phyloP scores from a whole-genome alignment of 2,113 vertebrate species.

The Motacilla tschutschensis region DNA sequence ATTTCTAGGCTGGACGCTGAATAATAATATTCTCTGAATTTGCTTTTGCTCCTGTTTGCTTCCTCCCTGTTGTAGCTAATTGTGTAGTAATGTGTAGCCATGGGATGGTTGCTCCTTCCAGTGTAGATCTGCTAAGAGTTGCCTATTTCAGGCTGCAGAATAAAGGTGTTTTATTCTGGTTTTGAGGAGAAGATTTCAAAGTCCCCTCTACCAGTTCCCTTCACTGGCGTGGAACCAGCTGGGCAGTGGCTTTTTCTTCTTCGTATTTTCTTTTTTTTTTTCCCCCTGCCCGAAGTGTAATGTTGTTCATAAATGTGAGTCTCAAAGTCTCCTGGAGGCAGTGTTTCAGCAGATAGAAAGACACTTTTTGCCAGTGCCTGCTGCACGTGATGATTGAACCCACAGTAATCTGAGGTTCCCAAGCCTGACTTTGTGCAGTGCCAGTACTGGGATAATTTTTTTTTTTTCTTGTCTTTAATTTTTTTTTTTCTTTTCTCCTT shows the following conservation, averaged over 20 bases:
- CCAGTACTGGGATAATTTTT: not conserved
- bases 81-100: not conserved
- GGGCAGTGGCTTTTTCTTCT: not conserved
- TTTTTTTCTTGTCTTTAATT: not conserved
- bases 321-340: not conserved
- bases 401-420: constrained; percentile 5
- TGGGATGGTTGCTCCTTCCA: not conserved
- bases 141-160: not conserved
- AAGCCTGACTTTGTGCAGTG: not conserved
- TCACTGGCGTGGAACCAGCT: not conserved
- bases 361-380: not conserved
- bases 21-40: constrained; percentile 50
- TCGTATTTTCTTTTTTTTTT: not conserved
- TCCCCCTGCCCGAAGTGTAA: not conserved
- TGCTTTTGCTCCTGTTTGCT: constrained; percentile 58
- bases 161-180: not conserved
- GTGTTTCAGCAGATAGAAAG: not conserved
- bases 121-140: not conserved
- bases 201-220: not conserved
- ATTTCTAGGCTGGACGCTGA: constrained; percentile 65
- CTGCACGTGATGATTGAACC: not conserved
- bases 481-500: not conserved
- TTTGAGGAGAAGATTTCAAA: constrained; percentile 11
- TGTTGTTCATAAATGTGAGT: not conserved
- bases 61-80: constrained; percentile 40